Evolutionary conservation across 1,140 invertebrate genomes (phyloP).

Genomic region (Formica selysi): DNA sequence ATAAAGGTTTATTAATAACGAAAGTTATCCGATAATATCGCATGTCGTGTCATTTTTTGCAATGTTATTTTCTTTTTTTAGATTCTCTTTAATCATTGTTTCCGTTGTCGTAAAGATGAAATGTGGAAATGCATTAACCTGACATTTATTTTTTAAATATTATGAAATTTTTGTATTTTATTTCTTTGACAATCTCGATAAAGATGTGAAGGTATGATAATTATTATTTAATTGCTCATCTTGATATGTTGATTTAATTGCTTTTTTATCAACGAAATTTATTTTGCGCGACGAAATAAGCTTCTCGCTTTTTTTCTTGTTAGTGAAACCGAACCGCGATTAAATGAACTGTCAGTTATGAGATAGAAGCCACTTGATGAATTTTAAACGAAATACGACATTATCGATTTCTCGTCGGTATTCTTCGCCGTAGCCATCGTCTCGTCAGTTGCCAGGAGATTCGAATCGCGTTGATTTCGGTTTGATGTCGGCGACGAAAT

Average conservation of each 20-base stretch:
- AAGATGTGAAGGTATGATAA: background rate
- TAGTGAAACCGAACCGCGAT: background rate
- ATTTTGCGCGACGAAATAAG: background rate
- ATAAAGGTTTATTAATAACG: background rate
- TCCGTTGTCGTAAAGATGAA: background rate
- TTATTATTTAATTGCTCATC: background rate
- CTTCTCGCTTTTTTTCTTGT: background rate
- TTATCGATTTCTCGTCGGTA: slow-evolving; percentile 38
- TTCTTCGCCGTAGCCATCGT: background rate
- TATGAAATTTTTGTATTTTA: background rate
- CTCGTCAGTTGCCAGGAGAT: slow-evolving; percentile 38
- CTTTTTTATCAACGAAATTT: background rate
- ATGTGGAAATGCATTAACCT: background rate
- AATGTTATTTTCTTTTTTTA: background rate
- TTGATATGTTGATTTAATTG: background rate
- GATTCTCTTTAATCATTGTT: background rate
- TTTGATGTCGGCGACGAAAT: slow-evolving; percentile 43
- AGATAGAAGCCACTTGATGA: slow-evolving; percentile 38
- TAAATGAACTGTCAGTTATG: slow-evolving; percentile 7
- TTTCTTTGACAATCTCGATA: background rate
- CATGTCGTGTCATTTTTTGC: background rate
- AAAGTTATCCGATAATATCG: background rate
- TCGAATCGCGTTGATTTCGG: slow-evolving; percentile 36
- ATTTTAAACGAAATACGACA: slow-evolving; percentile 55
- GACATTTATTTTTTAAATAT: background rate